Percentiles rank a stretch among this genome's conserved stretches.
Conservation (phyloP, 2,888 invertebrate genomes). For the Apamea crenata region DNA sequence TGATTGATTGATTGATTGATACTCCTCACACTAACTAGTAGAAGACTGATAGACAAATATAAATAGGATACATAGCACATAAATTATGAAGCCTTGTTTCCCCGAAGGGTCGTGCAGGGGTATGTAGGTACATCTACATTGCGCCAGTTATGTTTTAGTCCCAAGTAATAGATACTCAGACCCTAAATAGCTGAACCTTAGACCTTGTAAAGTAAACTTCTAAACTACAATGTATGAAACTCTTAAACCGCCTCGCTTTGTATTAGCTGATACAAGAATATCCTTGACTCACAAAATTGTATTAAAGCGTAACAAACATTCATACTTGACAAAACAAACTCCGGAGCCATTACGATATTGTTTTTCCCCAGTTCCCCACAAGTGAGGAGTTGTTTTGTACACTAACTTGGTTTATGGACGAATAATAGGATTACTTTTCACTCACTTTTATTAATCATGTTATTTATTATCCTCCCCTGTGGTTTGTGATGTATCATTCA, state of each 20-base stretch:
- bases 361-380: slow-evolving; percentile 61
- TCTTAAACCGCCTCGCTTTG: slow-evolving; percentile 1
- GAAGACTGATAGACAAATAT: background rate
- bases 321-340: slow-evolving; percentile 64
- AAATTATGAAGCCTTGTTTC: background rate
- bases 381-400: slow-evolving; percentile 57
- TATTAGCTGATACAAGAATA: slow-evolving; percentile 42
- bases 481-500: slow-evolving; percentile 51
- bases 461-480: slow-evolving; percentile 46
- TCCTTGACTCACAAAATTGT: slow-evolving; percentile 44
- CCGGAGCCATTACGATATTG: slow-evolving; percentile 70
- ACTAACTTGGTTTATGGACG: slow-evolving; percentile 60
- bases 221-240: slow-evolving; percentile 3
- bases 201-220: background rate
- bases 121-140: background rate
- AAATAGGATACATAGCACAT: background rate
- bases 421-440: slow-evolving; percentile 64
- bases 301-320: slow-evolving; percentile 53
- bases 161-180: background rate
- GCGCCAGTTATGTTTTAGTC: background rate
- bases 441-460: slow-evolving; percentile 48
- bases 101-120: background rate
- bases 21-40: background rate
- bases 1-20: too few species aligned
- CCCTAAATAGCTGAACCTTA: background rate